Percentiles rank a stretch among this genome's conserved stretches.
These are phyloP conservation scores for Malurus elegans DNA, from an alignment of 2,113 vertebrate genomes.

Conservation along the genomic window DNA sequence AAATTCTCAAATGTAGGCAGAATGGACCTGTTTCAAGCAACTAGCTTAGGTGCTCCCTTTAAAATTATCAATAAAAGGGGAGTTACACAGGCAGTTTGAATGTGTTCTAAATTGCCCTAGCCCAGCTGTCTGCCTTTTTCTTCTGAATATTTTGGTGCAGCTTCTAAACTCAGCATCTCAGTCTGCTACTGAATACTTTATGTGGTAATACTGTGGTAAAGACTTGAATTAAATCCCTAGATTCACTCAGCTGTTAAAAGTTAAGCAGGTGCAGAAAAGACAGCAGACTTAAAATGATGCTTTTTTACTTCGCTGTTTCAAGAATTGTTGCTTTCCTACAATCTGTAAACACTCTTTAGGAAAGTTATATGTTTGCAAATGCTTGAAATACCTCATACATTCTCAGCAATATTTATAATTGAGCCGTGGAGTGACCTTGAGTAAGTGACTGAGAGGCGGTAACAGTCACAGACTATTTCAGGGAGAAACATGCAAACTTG, in stretches of 20 bases:
- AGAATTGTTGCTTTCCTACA: background rate
- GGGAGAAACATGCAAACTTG: background rate
- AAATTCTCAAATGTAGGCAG: background rate
- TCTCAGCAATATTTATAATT: background rate
- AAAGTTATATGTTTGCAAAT: background rate
- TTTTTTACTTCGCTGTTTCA: background rate
- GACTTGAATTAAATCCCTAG: background rate
- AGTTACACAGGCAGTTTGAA: background rate
- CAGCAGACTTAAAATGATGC: background rate
- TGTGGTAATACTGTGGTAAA: background rate
- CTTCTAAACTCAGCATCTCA: background rate
- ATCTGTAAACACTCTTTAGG: background rate
- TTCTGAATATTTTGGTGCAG: background rate
- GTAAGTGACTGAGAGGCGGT: background rate
- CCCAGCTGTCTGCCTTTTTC: background rate
- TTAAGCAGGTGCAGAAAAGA: background rate
- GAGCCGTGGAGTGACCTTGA: background rate
- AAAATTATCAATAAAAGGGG: background rate
- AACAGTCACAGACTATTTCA: background rate
- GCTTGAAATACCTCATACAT: background rate
- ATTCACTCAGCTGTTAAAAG: background rate
- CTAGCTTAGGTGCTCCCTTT: background rate
- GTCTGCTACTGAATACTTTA: background rate
- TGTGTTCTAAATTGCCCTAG: background rate
- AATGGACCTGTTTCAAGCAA: background rate